A percentile compares a stretch with the other conserved stretches of the same genome.
phyloP scores from a whole-genome alignment of 2,113 vertebrate species.

The Apteryx mantelli region DNA sequence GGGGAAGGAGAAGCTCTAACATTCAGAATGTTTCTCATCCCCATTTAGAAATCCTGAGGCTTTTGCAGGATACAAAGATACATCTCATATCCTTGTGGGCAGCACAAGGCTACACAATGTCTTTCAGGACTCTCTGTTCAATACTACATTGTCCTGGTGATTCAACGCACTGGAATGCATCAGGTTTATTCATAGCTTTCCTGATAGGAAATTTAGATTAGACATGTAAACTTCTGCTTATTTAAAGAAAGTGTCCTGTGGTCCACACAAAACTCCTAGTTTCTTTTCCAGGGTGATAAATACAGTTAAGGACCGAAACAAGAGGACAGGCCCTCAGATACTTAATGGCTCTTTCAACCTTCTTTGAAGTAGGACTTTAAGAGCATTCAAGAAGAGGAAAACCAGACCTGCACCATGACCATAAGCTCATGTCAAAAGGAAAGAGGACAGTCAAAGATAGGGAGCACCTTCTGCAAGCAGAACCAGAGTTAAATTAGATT shows the following conservation, averaged over 20 bases:
- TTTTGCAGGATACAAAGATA: not conserved
- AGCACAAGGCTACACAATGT: not conserved
- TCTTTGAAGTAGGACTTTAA: not conserved
- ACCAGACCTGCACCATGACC: rapidly evolving
- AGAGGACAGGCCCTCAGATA: not conserved
- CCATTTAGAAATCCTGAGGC: not conserved
- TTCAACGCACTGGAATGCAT: not conserved
- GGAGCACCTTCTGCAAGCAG: not conserved
- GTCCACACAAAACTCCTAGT: not conserved
- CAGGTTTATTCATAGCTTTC: slow-evolving; percentile 10
- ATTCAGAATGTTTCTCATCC: not conserved
- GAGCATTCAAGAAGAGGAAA: not conserved
- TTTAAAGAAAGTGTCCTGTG: not conserved
- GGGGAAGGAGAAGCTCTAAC: not conserved
- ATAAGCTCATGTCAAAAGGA: not conserved
- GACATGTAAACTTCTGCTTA: not conserved
- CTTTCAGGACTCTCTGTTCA: not conserved
- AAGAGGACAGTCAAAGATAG: not conserved
- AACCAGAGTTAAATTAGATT: not conserved
- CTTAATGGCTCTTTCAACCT: not conserved
- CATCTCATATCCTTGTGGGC: not conserved
- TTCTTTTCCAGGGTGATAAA: not conserved
- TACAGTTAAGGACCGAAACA: not conserved
- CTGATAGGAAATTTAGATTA: slow-evolving; percentile 1
- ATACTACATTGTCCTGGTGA: not conserved